Evolutionary conservation across 1,140 invertebrate species (phyloP).

Genomic region (Drosophila cardini): DNA sequence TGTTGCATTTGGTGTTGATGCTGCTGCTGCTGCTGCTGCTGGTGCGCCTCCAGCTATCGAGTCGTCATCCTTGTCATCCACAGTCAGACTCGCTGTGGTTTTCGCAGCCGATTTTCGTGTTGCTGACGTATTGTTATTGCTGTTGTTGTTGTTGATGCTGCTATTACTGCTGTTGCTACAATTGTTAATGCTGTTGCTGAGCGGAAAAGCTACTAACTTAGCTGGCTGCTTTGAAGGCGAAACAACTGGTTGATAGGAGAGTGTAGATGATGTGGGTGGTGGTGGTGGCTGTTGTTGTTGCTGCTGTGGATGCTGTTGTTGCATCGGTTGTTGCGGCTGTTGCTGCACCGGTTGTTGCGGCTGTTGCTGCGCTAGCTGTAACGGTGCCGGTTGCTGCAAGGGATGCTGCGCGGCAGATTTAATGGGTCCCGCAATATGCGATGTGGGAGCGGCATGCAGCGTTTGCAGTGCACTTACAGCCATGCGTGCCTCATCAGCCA

Average conservation of each 20-base stretch:
- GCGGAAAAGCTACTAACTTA: conserved; percentile 15
- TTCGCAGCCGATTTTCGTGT: conserved; percentile 53
- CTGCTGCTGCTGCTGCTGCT: conserved; percentile 7
- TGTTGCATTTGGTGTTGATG: conserved; percentile 26
- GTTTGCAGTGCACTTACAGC: conserved; percentile 71
- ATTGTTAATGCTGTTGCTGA: conserved; percentile 17
- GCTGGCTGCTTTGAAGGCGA: conserved; percentile 26
- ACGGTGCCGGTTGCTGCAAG: conserved; percentile 24
- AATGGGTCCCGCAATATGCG: conserved; percentile 48
- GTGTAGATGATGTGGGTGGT: not conserved
- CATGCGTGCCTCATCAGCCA: conserved; percentile 70
- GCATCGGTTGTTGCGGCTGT: not conserved
- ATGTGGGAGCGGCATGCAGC: conserved; percentile 61
- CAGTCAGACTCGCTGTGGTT: conserved; percentile 9
- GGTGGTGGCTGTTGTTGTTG: conserved; percentile 12
- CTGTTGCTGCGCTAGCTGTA: conserved; percentile 24
- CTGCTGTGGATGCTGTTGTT: conserved; percentile 3
- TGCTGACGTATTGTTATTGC: conserved; percentile 6
- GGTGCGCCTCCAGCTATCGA: conserved; percentile 8
- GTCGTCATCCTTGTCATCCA: conserved; percentile 11
- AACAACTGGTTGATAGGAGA: conserved; percentile 4
- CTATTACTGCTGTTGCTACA: conserved; percentile 9
- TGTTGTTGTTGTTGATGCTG: conserved; percentile 4
- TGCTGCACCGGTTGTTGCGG: conserved; percentile 8
- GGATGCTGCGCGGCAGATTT: conserved; percentile 31